Evolutionary conservation across 2,797 vertebrate genomes (phyloP).

Genomic region (Sphenopsis melanotis): DNA sequence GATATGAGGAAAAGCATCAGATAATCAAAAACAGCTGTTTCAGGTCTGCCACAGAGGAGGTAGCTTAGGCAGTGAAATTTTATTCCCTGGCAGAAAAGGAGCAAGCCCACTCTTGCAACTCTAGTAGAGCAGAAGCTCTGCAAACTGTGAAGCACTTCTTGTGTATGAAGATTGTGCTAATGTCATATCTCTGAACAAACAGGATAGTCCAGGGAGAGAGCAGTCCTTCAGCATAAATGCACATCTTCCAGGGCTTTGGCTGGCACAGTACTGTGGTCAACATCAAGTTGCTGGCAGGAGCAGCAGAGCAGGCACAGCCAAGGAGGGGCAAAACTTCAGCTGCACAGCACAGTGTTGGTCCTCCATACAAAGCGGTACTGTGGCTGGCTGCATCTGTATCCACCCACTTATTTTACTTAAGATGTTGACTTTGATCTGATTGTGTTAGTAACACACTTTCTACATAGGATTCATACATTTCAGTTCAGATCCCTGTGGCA

Average conservation of each 20-base stretch:
- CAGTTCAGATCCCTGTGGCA: not conserved
- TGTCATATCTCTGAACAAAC: not conserved
- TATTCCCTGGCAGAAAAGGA: not conserved
- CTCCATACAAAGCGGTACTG: not conserved
- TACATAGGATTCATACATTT: not conserved
- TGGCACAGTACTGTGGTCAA: not conserved
- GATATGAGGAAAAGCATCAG: not conserved
- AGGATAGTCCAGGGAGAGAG: not conserved
- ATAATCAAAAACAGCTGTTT: slow-evolving; percentile 20
- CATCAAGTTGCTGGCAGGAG: not conserved
- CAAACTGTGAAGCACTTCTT: not conserved
- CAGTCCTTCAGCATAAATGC: not conserved
- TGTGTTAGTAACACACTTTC: not conserved
- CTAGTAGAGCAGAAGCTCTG: not conserved
- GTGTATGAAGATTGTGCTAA: not conserved
- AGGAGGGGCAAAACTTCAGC: not conserved
- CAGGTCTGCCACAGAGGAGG: not conserved
- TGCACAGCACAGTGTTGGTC: not conserved
- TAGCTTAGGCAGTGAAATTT: slow-evolving; percentile 15
- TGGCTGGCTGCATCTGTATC: not conserved
- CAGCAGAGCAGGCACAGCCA: not conserved
- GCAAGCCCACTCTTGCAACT: not conserved
- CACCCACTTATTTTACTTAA: not conserved
- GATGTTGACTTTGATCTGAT: not conserved
- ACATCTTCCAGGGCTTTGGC: not conserved